phyloP scores from a whole-genome alignment of 2,113 vertebrate genomes.

The Istiophorus platypterus region DNA sequence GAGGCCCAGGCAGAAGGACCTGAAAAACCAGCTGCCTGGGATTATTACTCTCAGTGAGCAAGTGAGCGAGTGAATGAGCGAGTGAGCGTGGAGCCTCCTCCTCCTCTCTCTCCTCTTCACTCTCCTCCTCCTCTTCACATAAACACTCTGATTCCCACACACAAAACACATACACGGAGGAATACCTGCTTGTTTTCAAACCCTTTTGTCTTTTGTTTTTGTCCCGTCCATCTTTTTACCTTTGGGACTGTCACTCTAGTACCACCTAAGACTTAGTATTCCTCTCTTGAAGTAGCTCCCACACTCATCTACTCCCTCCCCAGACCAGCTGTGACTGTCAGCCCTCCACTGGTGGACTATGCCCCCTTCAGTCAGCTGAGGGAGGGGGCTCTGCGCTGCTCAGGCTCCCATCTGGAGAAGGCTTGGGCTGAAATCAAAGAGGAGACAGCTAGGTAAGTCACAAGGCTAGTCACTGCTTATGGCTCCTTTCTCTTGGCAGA shows the following conservation, averaged over 20 bases:
- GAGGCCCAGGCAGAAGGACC: constrained; percentile 73
- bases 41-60: constrained; percentile 60
- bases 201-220: neutral
- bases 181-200: constrained; percentile 19
- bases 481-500: neutral
- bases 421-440: constrained; percentile 51
- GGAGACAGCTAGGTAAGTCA: constrained; percentile 57
- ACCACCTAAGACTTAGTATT: constrained; percentile 28
- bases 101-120: neutral
- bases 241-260: constrained; percentile 25
- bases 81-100: constrained; percentile 55
- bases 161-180: constrained; percentile 21
- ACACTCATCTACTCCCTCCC: neutral
- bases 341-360: constrained; percentile 73
- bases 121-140: constrained; percentile 45
- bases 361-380: constrained; percentile 73
- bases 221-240: constrained; percentile 2
- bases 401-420: constrained; percentile 61
- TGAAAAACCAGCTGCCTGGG: constrained; percentile 85
- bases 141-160: constrained; percentile 52
- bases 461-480: neutral
- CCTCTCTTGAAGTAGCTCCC: neutral
- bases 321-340: constrained; percentile 18
- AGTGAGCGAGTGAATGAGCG: constrained; percentile 27
- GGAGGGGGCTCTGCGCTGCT: constrained; percentile 59